Evolutionary conservation across 2,888 invertebrate species (phyloP).

Genomic region (Cryptocheilus praepositus): DNA sequence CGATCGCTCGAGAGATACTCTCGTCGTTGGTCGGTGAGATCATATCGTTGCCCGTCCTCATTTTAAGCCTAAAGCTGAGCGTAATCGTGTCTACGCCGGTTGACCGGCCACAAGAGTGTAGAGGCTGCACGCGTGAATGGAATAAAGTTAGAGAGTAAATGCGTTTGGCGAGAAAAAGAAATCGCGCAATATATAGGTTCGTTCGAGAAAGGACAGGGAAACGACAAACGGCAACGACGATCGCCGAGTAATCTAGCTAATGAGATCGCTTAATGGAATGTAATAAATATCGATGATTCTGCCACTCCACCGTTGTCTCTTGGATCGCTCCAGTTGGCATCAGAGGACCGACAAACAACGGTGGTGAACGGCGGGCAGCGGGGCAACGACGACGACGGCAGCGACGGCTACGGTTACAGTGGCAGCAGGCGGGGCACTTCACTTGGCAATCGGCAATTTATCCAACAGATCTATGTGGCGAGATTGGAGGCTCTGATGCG

Average conservation of each 20-base stretch:
- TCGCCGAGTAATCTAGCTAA: constrained; percentile 40
- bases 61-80: no score
- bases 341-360: no score
- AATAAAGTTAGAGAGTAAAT: no score
- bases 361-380: no score
- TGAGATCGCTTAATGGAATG: constrained; percentile 48
- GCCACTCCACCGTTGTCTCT: neutral
- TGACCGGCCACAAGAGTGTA: no score
- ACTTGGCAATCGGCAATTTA: constrained; percentile 48
- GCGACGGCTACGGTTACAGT: constrained; percentile 1
- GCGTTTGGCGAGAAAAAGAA: neutral
- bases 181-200: neutral
- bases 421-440: constrained; percentile 22
- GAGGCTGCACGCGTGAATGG: no score
- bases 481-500: constrained; percentile 42
- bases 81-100: no score
- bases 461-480: constrained; percentile 45
- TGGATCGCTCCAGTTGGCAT: neutral
- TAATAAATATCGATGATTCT: constrained; percentile 35
- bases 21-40: no score
- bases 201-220: neutral
- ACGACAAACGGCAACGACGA: constrained; percentile 1
- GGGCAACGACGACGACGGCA: constrained; percentile 4
- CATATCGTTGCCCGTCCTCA: no score
- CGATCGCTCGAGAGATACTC: no score